Evolutionary conservation across 2,888 invertebrate genomes (phyloP).

Genomic region (Calameuta pallipes): DNA sequence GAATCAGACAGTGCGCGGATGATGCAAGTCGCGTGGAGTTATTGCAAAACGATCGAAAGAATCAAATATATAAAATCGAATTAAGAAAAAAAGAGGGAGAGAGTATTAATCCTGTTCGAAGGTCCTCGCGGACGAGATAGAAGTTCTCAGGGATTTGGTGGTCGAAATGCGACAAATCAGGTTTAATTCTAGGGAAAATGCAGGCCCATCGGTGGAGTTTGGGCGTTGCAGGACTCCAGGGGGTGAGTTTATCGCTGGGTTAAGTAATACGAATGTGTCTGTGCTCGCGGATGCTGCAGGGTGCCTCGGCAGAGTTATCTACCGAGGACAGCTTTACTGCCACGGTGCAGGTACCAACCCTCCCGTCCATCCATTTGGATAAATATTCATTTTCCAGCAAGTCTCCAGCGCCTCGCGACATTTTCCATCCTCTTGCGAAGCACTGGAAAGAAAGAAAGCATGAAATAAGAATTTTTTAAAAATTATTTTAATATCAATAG

Average conservation of each 20-base stretch:
- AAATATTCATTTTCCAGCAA: conserved; percentile 41
- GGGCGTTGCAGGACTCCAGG: conserved; percentile 50
- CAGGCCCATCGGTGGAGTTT: conserved; percentile 31
- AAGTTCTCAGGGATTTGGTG: conserved; percentile 1
- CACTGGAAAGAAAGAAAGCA: background rate
- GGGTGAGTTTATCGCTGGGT: conserved; percentile 68
- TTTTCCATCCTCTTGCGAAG: background rate
- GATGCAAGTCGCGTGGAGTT: background rate
- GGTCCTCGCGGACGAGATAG: background rate
- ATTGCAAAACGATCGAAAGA: background rate
- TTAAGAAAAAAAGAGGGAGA: background rate
- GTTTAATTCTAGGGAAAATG: conserved; percentile 51
- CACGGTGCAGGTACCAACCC: conserved; percentile 40
- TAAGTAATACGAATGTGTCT: conserved; percentile 70
- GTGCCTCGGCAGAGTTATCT: conserved; percentile 54
- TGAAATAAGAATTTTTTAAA: background rate
- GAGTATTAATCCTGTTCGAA: background rate
- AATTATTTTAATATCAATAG: background rate
- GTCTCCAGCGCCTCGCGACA: background rate
- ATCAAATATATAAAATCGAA: background rate
- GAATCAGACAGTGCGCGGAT: background rate
- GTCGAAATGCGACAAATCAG: conserved; percentile 43
- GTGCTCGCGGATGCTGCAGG: conserved; percentile 45
- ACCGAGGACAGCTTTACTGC: conserved; percentile 53
- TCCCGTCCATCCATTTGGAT: conserved; percentile 52